Conservation (phyloP, 2,113 vertebrate species). For the Zosterops japonicus region DNA sequence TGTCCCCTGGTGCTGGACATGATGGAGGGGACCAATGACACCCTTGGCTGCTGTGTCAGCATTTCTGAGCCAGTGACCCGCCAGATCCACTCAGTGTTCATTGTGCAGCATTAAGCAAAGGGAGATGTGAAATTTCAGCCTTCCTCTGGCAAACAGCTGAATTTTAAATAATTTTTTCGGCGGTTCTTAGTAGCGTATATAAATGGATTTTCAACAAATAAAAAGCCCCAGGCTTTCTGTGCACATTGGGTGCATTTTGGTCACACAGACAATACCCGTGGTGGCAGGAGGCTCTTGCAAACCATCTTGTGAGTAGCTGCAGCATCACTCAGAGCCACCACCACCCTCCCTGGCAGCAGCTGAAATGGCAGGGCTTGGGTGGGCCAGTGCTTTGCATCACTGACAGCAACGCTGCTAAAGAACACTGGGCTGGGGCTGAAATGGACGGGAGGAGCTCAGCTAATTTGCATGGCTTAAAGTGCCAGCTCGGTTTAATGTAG, state of each 20-base stretch:
- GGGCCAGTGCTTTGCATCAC: neutral
- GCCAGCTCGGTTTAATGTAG: constrained; percentile 70
- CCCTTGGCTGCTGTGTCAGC: neutral
- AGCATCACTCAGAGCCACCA: neutral
- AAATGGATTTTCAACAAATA: neutral
- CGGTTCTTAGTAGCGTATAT: neutral
- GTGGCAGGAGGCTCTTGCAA: constrained; percentile 17
- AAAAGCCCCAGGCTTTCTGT: neutral
- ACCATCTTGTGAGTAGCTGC: neutral
- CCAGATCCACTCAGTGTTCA: neutral
- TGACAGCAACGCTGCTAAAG: constrained; percentile 11
- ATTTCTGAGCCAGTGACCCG: neutral
- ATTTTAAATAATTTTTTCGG: neutral
- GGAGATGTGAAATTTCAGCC: neutral
- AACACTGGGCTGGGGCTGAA: constrained; percentile 44
- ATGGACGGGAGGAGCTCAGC: constrained; percentile 31
- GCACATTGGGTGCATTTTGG: neutral
- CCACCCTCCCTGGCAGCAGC: neutral
- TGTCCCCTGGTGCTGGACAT: accelerated
- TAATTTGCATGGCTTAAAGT: constrained; percentile 69
- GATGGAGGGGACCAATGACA: neutral
- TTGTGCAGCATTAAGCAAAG: neutral
- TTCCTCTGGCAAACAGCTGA: neutral
- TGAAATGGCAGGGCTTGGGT: constrained; percentile 46
- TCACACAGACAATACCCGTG: neutral